These are phyloP conservation scores for Danio rerio DNA, from an alignment of 2,113 vertebrate genomes.

Conservation along the genomic window DNA sequence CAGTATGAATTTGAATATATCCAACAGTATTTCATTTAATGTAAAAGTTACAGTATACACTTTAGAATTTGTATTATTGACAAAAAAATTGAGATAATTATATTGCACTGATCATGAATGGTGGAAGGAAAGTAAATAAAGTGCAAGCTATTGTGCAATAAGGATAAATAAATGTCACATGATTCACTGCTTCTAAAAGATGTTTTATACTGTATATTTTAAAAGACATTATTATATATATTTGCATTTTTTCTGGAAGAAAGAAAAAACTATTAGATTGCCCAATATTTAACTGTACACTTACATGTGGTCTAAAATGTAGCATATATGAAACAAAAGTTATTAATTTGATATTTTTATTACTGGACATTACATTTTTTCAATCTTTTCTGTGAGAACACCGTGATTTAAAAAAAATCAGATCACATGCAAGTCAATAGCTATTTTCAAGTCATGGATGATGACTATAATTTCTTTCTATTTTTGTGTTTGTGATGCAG, in stretches of 20 bases:
- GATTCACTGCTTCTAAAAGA: too few species aligned
- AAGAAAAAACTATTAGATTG: too few species aligned
- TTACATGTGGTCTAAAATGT: neutral
- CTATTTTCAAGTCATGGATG: neutral
- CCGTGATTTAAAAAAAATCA: too few species aligned
- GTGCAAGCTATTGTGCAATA: neutral
- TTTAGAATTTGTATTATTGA: neutral
- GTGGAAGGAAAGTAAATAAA: neutral
- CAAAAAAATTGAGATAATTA: neutral
- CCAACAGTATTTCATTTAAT: too few species aligned
- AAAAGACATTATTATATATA: neutral
- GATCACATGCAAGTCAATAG: neutral
- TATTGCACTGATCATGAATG: neutral
- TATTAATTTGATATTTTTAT: neutral
- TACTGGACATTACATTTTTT: neutral
- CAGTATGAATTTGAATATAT: too few species aligned
- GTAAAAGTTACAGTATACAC: too few species aligned
- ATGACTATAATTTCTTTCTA: neutral
- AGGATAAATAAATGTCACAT: too few species aligned
- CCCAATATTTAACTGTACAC: neutral
- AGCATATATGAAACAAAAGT: neutral
- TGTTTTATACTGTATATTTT: too few species aligned
- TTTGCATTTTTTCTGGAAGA: neutral
- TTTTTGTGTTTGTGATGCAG: constrained; percentile 1
- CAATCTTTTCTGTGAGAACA: neutral